phyloP scores from a whole-genome alignment of 2,797 vertebrate genomes.

The Arremon aurantiirostris region DNA sequence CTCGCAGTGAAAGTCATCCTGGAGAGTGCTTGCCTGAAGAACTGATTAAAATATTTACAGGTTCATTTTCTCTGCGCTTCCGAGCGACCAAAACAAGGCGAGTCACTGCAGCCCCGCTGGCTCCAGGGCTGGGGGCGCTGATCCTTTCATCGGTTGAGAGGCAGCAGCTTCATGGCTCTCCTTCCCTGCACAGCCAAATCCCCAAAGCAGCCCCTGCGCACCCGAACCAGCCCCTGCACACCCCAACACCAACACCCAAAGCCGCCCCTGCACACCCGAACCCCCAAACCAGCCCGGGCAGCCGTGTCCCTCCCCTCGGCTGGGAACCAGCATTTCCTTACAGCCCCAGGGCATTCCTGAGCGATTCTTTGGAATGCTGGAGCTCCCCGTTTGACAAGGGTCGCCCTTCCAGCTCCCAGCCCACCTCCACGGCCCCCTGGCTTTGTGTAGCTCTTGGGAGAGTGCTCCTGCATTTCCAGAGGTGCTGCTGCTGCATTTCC shows the following conservation, averaged over 20 bases:
- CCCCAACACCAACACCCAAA: too few species aligned
- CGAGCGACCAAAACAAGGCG: not conserved
- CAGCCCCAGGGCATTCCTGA: not conserved
- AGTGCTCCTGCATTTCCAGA: not conserved
- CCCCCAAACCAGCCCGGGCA: too few species aligned
- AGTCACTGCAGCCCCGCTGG: not conserved
- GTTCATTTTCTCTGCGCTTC: not conserved
- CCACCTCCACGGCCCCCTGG: accelerated
- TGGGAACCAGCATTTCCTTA: not conserved
- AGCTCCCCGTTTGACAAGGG: not conserved
- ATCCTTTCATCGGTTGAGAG: not conserved
- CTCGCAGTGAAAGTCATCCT: not conserved
- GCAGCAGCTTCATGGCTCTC: not conserved
- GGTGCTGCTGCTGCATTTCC: not conserved
- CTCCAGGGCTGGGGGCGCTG: not conserved
- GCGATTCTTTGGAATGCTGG: too few species aligned
- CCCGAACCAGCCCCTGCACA: not conserved
- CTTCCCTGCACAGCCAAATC: not conserved
- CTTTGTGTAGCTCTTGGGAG: not conserved
- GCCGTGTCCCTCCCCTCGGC: not conserved
- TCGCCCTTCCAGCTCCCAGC: not conserved
- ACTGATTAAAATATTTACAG: not conserved
- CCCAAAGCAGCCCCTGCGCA: not conserved
- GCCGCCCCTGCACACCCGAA: too few species aligned
- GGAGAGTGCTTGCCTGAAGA: not conserved